A percentile compares a stretch with the other conserved stretches of the same genome.
phyloP scores from a whole-genome alignment of 2,888 invertebrate genomes.

The Resseliella maxima region DNA sequence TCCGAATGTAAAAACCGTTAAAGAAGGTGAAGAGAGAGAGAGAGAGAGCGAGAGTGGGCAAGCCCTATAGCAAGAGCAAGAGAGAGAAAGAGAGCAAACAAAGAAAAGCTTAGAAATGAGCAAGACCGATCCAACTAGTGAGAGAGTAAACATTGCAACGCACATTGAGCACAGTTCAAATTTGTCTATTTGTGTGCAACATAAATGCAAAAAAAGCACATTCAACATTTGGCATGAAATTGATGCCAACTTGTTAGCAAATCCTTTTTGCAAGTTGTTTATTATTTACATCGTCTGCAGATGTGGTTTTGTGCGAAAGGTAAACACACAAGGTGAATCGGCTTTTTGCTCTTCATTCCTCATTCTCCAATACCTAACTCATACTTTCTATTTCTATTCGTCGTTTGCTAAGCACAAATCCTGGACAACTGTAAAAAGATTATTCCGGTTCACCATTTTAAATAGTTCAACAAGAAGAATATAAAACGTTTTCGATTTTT shows the following conservation, averaged over 20 bases:
- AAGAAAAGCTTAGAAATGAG: no score
- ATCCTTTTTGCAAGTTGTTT: slow-evolving; percentile 48
- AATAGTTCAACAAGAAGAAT: slow-evolving; percentile 4
- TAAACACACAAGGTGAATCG: not conserved
- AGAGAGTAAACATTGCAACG: not conserved
- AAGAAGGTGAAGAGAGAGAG: no score
- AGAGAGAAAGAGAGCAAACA: no score
- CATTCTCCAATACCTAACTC: no score
- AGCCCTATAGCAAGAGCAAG: no score
- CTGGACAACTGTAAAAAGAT: not conserved
- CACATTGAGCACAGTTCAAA: not conserved
- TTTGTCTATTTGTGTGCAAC: not conserved
- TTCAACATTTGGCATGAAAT: slow-evolving; percentile 41
- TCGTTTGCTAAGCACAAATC: not conserved
- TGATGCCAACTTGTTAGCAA: slow-evolving; percentile 7
- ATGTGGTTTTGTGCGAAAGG: not conserved
- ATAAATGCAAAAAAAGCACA: not conserved
- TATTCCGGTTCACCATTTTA: slow-evolving; percentile 13
- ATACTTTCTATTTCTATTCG: not conserved
- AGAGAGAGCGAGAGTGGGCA: no score
- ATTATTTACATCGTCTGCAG: slow-evolving; percentile 51
- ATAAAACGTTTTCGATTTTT: not conserved
- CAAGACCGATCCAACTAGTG: no score
- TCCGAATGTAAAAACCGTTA: no score
- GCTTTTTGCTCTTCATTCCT: not conserved